Evolutionary conservation across 2,888 invertebrate genomes (phyloP).

Genomic region (Teleiodes luculella): DNA sequence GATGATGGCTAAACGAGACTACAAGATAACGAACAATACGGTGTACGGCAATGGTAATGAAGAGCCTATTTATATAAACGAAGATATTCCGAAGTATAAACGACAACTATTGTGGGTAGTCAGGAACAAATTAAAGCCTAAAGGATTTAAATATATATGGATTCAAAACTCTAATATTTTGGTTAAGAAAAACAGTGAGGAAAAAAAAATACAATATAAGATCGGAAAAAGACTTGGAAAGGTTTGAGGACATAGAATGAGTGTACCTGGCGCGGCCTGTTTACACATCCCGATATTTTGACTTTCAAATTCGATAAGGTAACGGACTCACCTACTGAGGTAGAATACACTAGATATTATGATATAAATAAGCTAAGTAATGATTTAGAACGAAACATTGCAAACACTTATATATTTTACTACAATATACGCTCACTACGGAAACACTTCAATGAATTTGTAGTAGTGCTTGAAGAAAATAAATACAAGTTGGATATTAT

Average conservation of each 20-base stretch:
- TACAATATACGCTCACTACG: slow-evolving; percentile 9
- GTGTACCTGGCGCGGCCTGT: background rate
- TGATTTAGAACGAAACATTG: background rate
- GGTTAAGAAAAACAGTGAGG: slow-evolving; percentile 1
- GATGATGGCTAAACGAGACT: too few relatives aligned
- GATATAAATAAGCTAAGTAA: background rate
- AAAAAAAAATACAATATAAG: background rate
- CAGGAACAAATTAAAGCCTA: background rate
- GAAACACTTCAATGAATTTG: slow-evolving; percentile 10
- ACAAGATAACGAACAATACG: too few relatives aligned
- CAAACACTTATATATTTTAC: background rate
- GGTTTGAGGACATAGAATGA: background rate
- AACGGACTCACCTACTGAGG: background rate
- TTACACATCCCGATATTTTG: background rate
- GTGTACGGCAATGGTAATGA: background rate
- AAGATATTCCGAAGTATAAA: background rate
- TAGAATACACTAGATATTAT: slow-evolving; percentile 1
- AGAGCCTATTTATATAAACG: background rate
- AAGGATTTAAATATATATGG: slow-evolving; percentile 5
- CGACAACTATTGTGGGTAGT: background rate
- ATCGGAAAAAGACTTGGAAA: background rate
- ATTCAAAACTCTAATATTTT: slow-evolving; percentile 3
- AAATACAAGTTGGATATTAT: background rate
- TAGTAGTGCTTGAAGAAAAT: background rate
- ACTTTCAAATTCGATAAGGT: background rate